Percentiles rank a stretch among this genome's conserved stretches.
Evolutionary conservation across 2,888 invertebrate genomes (phyloP).

Genomic region (Amblyjoppa proteus): DNA sequence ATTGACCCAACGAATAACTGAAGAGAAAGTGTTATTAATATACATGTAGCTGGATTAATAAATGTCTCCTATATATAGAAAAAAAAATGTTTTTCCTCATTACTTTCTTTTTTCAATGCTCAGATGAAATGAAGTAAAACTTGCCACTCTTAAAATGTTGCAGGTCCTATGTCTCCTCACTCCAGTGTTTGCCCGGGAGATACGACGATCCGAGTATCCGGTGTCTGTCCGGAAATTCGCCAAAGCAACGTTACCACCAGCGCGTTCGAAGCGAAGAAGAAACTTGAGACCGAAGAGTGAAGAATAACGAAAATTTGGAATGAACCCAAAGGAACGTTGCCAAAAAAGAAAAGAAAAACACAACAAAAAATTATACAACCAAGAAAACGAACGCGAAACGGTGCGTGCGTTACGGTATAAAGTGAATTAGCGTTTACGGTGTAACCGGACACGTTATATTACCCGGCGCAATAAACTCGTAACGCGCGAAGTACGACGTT

Average conservation of each 20-base stretch:
- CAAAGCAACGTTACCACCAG: slow-evolving; percentile 23
- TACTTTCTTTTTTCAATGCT: not conserved
- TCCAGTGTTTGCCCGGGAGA: slow-evolving; percentile 67
- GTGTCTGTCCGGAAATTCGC: slow-evolving; percentile 39
- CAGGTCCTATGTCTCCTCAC: slow-evolving; percentile 49
- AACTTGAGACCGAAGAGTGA: slow-evolving; percentile 25
- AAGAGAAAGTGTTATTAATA: not conserved
- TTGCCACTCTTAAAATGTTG: slow-evolving; percentile 6
- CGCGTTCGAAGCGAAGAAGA: slow-evolving; percentile 24
- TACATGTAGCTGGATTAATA: not conserved
- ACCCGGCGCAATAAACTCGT: slow-evolving; percentile 46
- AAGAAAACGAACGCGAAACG: slow-evolving; percentile 27
- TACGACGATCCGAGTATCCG: slow-evolving; percentile 54
- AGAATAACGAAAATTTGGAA: slow-evolving; percentile 65
- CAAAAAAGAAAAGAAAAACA: slow-evolving; percentile 31
- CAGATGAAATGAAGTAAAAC: not conserved
- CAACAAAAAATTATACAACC: not conserved
- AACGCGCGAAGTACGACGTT: slow-evolving; percentile 2
- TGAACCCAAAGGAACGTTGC: slow-evolving; percentile 68
- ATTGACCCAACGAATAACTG: no score
- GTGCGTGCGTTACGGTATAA: slow-evolving; percentile 43
- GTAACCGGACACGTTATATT: slow-evolving; percentile 51
- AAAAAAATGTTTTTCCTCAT: not conserved
- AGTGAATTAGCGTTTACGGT: slow-evolving; percentile 58
- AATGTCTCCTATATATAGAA: not conserved